Conservation (phyloP, 1,140 invertebrate genomes). For the Drosophila lini region DNA sequence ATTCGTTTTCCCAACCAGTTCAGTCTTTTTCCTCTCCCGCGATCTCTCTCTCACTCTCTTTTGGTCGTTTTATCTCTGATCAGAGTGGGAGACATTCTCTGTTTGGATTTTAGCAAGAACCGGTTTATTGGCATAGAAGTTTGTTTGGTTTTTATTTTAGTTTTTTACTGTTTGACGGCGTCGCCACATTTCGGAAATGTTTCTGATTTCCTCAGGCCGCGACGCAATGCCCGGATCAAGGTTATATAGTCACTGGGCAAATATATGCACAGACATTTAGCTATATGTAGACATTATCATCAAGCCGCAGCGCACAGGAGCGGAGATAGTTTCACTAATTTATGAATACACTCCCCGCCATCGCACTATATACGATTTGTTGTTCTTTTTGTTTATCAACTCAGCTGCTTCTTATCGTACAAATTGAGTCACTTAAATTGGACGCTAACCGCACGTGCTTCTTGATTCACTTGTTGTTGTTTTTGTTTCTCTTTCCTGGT, state of each 20-base stretch:
- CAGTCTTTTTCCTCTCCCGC: neutral
- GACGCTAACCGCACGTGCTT: constrained; percentile 39
- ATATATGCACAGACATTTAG: constrained; percentile 39
- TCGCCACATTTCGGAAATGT: constrained; percentile 45
- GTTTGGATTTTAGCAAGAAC: constrained; percentile 65
- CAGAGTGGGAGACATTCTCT: constrained; percentile 34
- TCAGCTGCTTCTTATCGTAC: constrained; percentile 26
- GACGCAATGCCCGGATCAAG: constrained; percentile 47
- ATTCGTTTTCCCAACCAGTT: constrained; percentile 32
- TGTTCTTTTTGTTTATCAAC: constrained; percentile 13
- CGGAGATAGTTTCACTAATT: constrained; percentile 47
- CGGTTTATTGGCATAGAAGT: constrained; percentile 64
- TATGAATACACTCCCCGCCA: constrained; percentile 18
- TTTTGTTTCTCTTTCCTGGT: constrained; percentile 12
- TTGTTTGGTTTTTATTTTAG: constrained; percentile 61
- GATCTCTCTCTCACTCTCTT: neutral
- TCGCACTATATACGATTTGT: constrained; percentile 25
- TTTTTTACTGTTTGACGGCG: constrained; percentile 45
- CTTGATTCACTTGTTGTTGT: constrained; percentile 25
- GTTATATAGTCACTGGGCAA: constrained; percentile 43
- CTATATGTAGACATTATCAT: constrained; percentile 38
- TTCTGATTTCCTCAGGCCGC: constrained; percentile 28
- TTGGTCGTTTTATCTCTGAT: constrained; percentile 19
- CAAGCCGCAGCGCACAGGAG: constrained; percentile 10
- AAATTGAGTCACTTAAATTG: constrained; percentile 5